Evolutionary conservation across 1,140 invertebrate species (phyloP).

Genomic region (Micrasema minimum): DNA sequence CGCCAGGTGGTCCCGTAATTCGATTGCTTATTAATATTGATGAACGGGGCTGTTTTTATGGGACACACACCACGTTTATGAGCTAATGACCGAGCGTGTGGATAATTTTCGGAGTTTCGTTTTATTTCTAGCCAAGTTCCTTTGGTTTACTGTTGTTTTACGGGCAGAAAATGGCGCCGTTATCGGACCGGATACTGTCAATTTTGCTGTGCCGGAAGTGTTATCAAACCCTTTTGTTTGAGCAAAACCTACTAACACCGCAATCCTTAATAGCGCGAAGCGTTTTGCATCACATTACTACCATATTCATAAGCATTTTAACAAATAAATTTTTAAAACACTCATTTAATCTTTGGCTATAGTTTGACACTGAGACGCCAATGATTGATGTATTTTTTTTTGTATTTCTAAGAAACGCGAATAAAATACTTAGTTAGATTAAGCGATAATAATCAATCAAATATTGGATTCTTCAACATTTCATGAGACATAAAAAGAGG

Average conservation of each 20-base stretch:
- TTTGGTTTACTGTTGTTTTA: conserved; percentile 47
- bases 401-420: too few relatives aligned
- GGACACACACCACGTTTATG: conserved; percentile 50
- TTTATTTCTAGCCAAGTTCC: conserved; percentile 40
- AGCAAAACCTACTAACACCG: conserved; percentile 5
- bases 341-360: too few relatives aligned
- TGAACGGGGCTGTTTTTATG: conserved; percentile 47
- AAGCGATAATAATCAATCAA: too few relatives aligned
- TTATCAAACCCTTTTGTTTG: conserved; percentile 27
- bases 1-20: conserved; percentile 48
- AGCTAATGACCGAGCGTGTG: conserved; percentile 51
- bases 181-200: conserved; percentile 30
- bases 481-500: too few relatives aligned
- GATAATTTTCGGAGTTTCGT: conserved; percentile 49
- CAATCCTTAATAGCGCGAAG: conserved; percentile 9
- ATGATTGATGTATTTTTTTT: too few relatives aligned
- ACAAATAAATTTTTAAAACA: too few relatives aligned
- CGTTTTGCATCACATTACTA: too few relatives aligned
- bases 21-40: conserved; percentile 54
- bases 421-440: too few relatives aligned
- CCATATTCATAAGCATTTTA: too few relatives aligned
- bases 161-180: conserved; percentile 29
- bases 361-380: too few relatives aligned
- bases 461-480: too few relatives aligned
- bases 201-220: conserved; percentile 19